Evolutionary conservation across 2,888 invertebrate species (phyloP).

Genomic region (Elaeidobius kamerunicus): DNA sequence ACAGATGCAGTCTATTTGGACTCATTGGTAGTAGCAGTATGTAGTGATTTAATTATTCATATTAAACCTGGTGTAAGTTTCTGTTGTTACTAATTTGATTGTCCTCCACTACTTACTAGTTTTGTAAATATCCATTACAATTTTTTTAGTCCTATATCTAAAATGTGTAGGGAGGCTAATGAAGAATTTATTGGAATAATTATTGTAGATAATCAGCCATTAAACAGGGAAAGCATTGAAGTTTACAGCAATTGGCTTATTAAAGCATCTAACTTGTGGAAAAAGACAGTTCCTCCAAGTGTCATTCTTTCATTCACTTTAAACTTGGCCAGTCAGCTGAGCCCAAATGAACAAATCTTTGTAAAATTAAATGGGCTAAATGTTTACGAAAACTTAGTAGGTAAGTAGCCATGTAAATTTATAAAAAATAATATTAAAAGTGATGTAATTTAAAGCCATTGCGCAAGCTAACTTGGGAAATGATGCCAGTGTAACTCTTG

Average conservation of each 20-base stretch:
- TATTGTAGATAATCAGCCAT: not conserved
- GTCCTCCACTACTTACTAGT: no score
- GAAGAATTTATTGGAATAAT: no score
- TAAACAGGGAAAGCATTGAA: conserved; percentile 34
- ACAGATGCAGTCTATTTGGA: no score
- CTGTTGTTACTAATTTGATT: no score
- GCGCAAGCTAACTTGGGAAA: conserved; percentile 39
- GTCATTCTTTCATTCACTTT: conserved; percentile 57
- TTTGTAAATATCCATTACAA: no score
- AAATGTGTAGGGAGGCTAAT: no score
- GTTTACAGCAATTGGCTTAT: conserved; percentile 50
- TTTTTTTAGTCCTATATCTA: no score
- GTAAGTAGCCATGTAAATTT: conserved; percentile 7
- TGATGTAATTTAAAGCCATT: conserved; percentile 22
- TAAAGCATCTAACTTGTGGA: conserved; percentile 47
- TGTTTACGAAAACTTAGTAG: conserved; percentile 46
- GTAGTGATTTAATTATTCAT: no score
- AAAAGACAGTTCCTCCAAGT: conserved; percentile 30
- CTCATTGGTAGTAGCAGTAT: no score
- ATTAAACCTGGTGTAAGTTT: no score
- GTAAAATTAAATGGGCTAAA: conserved; percentile 54
- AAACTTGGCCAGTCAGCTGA: conserved; percentile 59
- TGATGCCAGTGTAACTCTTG: conserved; percentile 63
- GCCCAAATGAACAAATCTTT: conserved; percentile 59
- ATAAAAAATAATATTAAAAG: not conserved